A percentile compares a stretch with the other conserved stretches of the same genome.
Conservation (phyloP, 2,797 vertebrate species). For the Gephyroberyx darwinii region DNA sequence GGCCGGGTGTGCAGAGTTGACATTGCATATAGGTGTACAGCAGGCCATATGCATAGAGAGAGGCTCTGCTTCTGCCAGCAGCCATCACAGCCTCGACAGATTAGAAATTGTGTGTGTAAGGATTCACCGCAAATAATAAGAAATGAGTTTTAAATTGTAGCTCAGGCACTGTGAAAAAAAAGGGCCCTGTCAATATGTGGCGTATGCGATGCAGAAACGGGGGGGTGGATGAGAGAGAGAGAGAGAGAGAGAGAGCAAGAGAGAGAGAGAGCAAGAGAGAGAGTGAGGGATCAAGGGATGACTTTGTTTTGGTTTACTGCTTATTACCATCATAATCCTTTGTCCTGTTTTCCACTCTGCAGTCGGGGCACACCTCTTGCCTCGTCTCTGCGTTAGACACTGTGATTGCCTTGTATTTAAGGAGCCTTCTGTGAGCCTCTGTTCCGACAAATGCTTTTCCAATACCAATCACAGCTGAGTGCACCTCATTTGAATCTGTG, state of each 20-base stretch:
- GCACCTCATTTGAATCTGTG: slow-evolving; percentile 86
- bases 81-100: slow-evolving; percentile 75
- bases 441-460: slow-evolving; percentile 86
- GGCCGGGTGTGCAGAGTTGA: slow-evolving; percentile 77
- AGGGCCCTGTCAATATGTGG: slow-evolving; percentile 78
- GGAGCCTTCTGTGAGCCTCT: slow-evolving; percentile 82
- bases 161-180: slow-evolving; percentile 72
- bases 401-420: slow-evolving; percentile 87
- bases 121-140: slow-evolving; percentile 82
- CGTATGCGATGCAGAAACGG: slow-evolving; percentile 61
- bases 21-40: slow-evolving; percentile 76
- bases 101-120: slow-evolving; percentile 80
- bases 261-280: slow-evolving; percentile 57
- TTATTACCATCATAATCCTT: slow-evolving; percentile 86
- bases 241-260: slow-evolving; percentile 52
- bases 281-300: slow-evolving; percentile 79
- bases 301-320: slow-evolving; percentile 86
- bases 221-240: not conserved
- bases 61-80: slow-evolving; percentile 66
- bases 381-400: slow-evolving; percentile 76
- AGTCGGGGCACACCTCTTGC: slow-evolving; percentile 81
- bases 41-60: slow-evolving; percentile 74
- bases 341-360: slow-evolving; percentile 80
- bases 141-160: slow-evolving; percentile 85
- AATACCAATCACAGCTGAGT: slow-evolving; percentile 86